These are phyloP conservation scores for Lagocephalus sceleratus DNA, from an alignment of 2,797 vertebrate species.

Conservation along the genomic window DNA sequence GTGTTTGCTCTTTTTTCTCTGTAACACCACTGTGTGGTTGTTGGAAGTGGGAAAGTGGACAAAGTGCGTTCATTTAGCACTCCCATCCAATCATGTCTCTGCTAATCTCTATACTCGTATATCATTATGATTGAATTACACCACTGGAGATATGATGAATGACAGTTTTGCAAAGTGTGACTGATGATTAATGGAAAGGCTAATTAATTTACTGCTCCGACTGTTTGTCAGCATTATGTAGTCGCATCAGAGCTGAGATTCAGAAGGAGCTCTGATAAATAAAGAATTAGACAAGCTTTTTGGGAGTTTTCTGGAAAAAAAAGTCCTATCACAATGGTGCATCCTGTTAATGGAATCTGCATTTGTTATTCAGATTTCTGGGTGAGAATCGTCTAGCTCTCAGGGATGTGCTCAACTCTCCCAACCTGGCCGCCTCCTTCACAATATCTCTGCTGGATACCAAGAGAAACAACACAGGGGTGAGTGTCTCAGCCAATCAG, in stretches of 20 bases:
- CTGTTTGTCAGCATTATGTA: neutral
- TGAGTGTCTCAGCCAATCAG: constrained; percentile 56
- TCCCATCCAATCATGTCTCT: too few relatives aligned
- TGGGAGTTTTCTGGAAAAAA: too few relatives aligned
- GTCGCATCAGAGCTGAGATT: neutral
- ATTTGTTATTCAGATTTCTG: constrained; percentile 77
- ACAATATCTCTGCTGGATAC: constrained; percentile 84
- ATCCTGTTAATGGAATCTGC: neutral
- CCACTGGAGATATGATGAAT: constrained; percentile 32
- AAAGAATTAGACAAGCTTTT: too few relatives aligned
- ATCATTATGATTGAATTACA: neutral
- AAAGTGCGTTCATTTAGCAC: too few relatives aligned
- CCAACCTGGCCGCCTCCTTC: constrained; percentile 83
- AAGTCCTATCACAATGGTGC: neutral
- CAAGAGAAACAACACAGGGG: constrained; percentile 88
- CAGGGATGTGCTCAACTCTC: constrained; percentile 82
- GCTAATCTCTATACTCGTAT: too few relatives aligned
- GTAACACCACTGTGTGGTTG: neutral
- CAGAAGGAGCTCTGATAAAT: too few relatives aligned
- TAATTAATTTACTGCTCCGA: constrained; percentile 19
- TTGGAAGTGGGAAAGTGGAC: neutral
- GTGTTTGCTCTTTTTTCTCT: neutral
- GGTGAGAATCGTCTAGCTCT: constrained; percentile 83
- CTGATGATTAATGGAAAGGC: neutral
- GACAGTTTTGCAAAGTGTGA: neutral